phyloP scores from a whole-genome alignment of 2,888 invertebrate genomes.

The Lochmaea capreae region DNA sequence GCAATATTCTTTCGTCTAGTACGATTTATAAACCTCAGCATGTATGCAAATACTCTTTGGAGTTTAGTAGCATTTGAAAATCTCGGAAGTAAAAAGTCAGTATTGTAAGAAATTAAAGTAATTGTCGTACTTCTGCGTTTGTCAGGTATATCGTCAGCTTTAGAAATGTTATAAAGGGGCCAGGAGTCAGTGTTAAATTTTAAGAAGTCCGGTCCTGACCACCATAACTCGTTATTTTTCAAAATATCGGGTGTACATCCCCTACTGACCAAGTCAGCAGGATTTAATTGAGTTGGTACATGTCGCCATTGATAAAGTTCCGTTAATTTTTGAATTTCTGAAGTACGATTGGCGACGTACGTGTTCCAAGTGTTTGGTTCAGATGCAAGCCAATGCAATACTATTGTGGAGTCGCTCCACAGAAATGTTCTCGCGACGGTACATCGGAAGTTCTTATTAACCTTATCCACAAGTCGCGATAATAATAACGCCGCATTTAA shows the following conservation, averaged over 20 bases:
- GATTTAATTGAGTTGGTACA: neutral
- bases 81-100: neutral
- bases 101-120: neutral
- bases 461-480: neutral
- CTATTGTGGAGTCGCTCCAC: neutral
- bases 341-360: neutral
- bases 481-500: constrained; percentile 7
- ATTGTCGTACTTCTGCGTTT: neutral
- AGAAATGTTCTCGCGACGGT: neutral
- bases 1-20: neutral
- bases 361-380: neutral
- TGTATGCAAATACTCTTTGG: neutral
- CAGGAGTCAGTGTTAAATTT: neutral
- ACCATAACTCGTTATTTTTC: neutral
- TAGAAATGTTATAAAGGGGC: neutral
- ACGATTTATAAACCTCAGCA: neutral
- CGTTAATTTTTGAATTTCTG: neutral
- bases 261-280: neutral
- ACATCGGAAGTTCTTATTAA: no score
- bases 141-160: neutral
- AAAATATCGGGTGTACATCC: neutral
- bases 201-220: neutral
- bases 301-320: neutral
- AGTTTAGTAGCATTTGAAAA: neutral
- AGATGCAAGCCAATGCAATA: neutral